Base-by-base conservation (phyloP, 2,113 vertebrate species). In the Toxotes jaculatrix region DNA sequence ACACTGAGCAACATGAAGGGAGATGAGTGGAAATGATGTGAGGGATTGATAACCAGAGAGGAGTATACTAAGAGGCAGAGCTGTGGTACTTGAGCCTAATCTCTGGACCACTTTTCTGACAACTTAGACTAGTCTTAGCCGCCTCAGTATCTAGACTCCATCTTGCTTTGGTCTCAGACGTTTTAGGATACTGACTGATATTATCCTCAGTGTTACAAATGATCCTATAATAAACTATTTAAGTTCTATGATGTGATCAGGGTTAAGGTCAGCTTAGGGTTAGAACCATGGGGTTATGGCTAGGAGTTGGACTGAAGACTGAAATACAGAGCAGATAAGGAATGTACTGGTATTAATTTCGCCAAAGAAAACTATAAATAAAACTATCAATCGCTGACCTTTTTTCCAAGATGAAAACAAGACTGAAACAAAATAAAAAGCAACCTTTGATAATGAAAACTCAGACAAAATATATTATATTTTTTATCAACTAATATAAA, bases 101-200 rank as follows among this genome's bases (percentile, higher is more conserved):
- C 43, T 19, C 34, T 71, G 45, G 40, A 61, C 38, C 65, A 65
- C 71, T 76, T 82, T 55, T 81, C 47, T 82, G 56, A 79, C 57
- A 62, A 21, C n/a, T 79, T 67, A 31, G 12, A 62, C 65, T 68
- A 65, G 6, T 70, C 53, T 55, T 60, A 1, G 19, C 64, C n/a
- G 51, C 40, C 27, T 55, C 51, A 62, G 32, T 51, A 40, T 82
- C 70, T 69, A 40, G 67, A 63, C 21, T 42, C 16, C 21, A 12
- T 43, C 53, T 70, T 61, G 27, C 47, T 17, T 56, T 51, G 2
- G 32, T 72, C 17, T 40, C n/a, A 36, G 59, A 1, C 38, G 31
- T 17, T 53, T 66, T 21, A 32, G 34, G 23, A 72, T 73, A 19
- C 34, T 42, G 10, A 68, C 2, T 43, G 13, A n/a, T n/a, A 16